Percentiles rank a stretch among this genome's conserved stretches.
phyloP scores from a whole-genome alignment of 2,888 invertebrate species.

The Parapristionchus giblindavisi region DNA sequence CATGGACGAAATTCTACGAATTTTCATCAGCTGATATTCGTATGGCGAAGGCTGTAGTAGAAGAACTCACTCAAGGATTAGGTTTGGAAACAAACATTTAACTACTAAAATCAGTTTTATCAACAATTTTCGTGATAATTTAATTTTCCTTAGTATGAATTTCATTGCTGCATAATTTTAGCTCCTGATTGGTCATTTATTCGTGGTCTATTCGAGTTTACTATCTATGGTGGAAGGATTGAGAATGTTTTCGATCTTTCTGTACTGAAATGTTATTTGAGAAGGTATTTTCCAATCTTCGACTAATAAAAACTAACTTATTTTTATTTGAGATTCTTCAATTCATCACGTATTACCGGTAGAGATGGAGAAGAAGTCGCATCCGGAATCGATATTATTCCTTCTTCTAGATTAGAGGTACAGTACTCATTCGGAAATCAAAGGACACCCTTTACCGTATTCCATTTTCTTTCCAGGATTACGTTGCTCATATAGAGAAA shows the following conservation, averaged over 20 bases:
- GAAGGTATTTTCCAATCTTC: slow-evolving; percentile 59
- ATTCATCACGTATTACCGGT: slow-evolving; percentile 51
- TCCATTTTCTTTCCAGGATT: slow-evolving; percentile 45
- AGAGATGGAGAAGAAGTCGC: slow-evolving; percentile 47
- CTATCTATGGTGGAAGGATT: slow-evolving; percentile 86
- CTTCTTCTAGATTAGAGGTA: slow-evolving; percentile 11
- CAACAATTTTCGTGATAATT: no score
- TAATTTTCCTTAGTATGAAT: no score
- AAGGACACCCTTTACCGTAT: neutral
- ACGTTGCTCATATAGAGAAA: slow-evolving; percentile 76
- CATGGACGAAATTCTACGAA: slow-evolving; percentile 89
- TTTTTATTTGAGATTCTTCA: slow-evolving; percentile 39
- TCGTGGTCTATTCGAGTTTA: slow-evolving; percentile 81
- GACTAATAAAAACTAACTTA: neutral
- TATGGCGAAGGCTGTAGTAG: slow-evolving; percentile 79
- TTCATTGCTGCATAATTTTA: no score
- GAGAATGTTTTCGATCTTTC: slow-evolving; percentile 81
- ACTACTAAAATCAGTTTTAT: neutral
- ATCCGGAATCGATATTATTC: slow-evolving; percentile 45
- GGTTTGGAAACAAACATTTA: neutral
- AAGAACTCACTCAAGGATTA: slow-evolving; percentile 71
- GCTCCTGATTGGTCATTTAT: slow-evolving; percentile 79
- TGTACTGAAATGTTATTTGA: slow-evolving; percentile 79
- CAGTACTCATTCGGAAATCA: no score
- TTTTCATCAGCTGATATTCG: slow-evolving; percentile 84